Evolutionary conservation across 2,888 invertebrate species (phyloP).

Genomic region (Latrodectus hesperus): DNA sequence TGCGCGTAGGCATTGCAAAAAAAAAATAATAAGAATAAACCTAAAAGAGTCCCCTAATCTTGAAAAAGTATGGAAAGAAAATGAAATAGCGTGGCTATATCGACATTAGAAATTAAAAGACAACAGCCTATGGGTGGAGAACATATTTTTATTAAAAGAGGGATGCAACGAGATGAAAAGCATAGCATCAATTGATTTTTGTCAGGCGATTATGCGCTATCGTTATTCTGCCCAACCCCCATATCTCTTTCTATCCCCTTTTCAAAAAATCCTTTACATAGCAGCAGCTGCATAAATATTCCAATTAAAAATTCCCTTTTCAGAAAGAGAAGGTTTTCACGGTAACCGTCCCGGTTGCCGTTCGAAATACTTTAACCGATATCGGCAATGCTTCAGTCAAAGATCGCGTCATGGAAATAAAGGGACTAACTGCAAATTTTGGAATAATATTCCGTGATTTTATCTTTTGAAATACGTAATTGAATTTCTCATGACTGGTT

Average conservation of each 20-base stretch:
- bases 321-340: conserved; percentile 21
- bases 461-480: too few species aligned
- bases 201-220: conserved; percentile 63
- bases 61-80: conserved; percentile 19
- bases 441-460: not conserved
- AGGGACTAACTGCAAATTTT: conserved; percentile 44
- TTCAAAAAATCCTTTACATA: conserved; percentile 61
- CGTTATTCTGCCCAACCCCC: conserved; percentile 46
- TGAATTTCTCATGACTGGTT: too few species aligned
- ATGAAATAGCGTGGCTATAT: conserved; percentile 28
- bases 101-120: conserved; percentile 66
- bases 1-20: not conserved
- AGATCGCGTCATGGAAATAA: conserved; percentile 5
- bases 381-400: conserved; percentile 51
- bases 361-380: conserved; percentile 66
- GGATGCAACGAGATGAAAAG: conserved; percentile 23
- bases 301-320: conserved; percentile 64
- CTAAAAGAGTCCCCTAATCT: conserved; percentile 57
- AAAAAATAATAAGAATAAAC: conserved; percentile 8
- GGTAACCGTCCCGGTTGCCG: conserved; percentile 26
- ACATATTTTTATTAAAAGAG: conserved; percentile 64
- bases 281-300: conserved; percentile 60
- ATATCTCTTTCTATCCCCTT: conserved; percentile 16
- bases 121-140: conserved; percentile 51
- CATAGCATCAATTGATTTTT: conserved; percentile 67